Evolutionary conservation across 2,797 vertebrate genomes (phyloP).

Genomic region (Smutsia temminckii): DNA sequence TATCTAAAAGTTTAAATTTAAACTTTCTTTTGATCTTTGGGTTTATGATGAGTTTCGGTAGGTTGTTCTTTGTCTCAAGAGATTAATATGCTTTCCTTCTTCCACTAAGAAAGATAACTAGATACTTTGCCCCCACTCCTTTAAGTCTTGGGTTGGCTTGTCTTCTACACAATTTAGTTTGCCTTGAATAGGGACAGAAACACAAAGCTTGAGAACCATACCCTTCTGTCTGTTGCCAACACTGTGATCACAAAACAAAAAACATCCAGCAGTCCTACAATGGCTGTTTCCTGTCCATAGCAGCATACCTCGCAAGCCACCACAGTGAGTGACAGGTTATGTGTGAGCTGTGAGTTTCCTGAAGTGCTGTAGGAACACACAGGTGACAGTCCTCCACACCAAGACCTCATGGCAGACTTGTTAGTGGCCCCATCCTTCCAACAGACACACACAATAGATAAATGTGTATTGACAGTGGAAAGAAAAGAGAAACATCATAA

Average conservation of each 20-base stretch:
- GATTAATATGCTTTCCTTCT: background rate
- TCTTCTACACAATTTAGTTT: background rate
- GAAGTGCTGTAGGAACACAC: background rate
- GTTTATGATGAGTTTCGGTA: slow-evolving; percentile 56
- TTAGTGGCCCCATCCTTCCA: background rate
- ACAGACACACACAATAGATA: background rate
- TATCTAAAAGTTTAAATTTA: slow-evolving; percentile 57
- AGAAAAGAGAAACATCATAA: background rate
- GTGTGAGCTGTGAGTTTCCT: background rate
- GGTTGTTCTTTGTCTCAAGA: slow-evolving; percentile 25
- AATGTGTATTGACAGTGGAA: background rate
- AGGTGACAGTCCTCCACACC: background rate
- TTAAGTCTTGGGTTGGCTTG: background rate
- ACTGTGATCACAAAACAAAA: background rate
- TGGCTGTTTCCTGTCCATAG: background rate
- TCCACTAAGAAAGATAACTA: slow-evolving; percentile 26
- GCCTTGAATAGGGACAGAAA: background rate
- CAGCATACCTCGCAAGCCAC: background rate
- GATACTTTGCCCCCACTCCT: background rate
- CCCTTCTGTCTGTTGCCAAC: background rate
- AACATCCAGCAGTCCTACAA: background rate
- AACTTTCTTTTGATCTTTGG: slow-evolving; percentile 52
- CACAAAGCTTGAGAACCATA: background rate
- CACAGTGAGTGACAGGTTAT: background rate
- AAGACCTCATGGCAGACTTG: background rate